Evolutionary conservation across 1,140 invertebrate species (phyloP).

Genomic region (Cherax quadricarinatus): DNA sequence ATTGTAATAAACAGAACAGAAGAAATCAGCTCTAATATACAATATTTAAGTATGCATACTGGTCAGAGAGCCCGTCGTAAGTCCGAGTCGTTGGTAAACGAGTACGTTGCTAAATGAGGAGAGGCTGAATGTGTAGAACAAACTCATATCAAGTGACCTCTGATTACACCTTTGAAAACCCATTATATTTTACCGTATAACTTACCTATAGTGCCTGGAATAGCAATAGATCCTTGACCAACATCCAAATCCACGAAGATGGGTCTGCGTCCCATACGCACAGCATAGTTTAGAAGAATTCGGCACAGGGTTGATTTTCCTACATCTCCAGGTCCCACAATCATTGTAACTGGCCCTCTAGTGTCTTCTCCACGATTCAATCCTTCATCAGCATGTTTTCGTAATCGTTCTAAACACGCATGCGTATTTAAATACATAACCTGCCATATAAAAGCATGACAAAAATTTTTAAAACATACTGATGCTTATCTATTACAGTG

Average conservation of each 20-base stretch:
- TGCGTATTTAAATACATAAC: constrained; percentile 95
- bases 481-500: background rate
- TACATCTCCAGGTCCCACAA: constrained; percentile 96
- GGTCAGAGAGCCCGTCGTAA: too few relatives aligned
- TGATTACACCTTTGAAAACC: too few relatives aligned
- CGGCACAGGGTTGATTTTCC: constrained; percentile 96
- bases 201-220: constrained; percentile 92
- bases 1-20: too few relatives aligned
- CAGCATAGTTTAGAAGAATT: constrained; percentile 95
- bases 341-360: constrained; percentile 89
- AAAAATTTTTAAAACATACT: background rate
- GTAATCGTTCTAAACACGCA: constrained; percentile 92
- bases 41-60: too few relatives aligned
- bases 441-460: constrained; percentile 7
- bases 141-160: too few relatives aligned
- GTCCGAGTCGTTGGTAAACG: too few relatives aligned
- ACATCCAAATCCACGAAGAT: constrained; percentile 98
- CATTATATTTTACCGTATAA: background rate
- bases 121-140: too few relatives aligned
- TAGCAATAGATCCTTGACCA: constrained; percentile 94
- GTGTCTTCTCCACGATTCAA: constrained; percentile 72
- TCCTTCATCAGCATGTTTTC: constrained; percentile 86
- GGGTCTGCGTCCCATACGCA: constrained; percentile 82
- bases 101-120: too few relatives aligned
- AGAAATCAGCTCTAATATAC: too few relatives aligned